Evolutionary conservation across 2,113 vertebrate species (phyloP), one percentile per base, ranked within the genome.

Genomic region (Lanius ludovicianus): DNA sequence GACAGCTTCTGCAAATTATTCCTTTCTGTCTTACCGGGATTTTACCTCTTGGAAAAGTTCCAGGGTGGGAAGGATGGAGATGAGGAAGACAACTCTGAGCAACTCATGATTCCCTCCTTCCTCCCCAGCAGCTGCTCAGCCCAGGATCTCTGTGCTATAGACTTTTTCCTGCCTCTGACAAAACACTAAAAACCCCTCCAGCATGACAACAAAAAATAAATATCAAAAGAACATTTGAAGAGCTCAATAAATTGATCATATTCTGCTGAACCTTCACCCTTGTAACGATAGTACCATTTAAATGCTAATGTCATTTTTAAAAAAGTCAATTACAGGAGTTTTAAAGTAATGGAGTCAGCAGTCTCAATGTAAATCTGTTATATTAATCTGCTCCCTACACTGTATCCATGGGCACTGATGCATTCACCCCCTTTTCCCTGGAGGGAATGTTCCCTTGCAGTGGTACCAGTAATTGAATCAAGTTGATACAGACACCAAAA

Each of bases 251-350:
- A 98, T 98, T 97, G 98, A 98, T 98, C 98, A 97, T 96, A 92
- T 98, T 96, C 92, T 83, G 81, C 95, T 98, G 98, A 98, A 98
- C 98, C 97, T 87, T 98, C 96, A 93, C 96, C 98, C 97, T 98
- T 94, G 83, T 98, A 98, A 98, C 97, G 96, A 95, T 77, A 97
- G 98, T 96, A 97, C 98, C 98, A 99, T 99, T 99, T 98, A 99
- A 99, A 99, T 99, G 98, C 98, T 99, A 99, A 99, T 99, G 98
- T 98, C 97, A 97, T 98, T 98, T 98, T 98, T 98, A 90, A 97
- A 98, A 98, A 98, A 98, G 98, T 98, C 98, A 98, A 98, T 98
- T 98, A 98, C 95, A 91, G 97, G 97, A 97, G 98, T 98, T 98
- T 98, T 97, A 97, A 98, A 98, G 98, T 98, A 97, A 98, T 96